phyloP scores from a whole-genome alignment of 2,113 vertebrate genomes.

The Cercocebus atys region DNA sequence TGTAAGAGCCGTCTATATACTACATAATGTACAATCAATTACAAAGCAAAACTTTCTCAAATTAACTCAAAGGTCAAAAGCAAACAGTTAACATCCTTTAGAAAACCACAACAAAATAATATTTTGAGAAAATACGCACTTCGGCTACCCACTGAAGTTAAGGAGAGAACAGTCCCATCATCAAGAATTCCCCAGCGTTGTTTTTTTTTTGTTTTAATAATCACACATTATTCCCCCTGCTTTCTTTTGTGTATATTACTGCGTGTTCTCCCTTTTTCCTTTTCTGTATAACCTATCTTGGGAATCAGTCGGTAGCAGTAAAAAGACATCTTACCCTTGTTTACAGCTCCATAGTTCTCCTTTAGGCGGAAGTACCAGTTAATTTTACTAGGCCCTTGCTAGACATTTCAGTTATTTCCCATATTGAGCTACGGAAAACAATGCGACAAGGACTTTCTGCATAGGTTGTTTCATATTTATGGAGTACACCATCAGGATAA shows the following conservation, averaged over 20 bases:
- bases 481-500: background rate
- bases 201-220: background rate
- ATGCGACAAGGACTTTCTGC: background rate
- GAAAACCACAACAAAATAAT: background rate
- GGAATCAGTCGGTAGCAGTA: background rate
- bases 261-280: background rate
- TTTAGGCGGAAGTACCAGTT: background rate
- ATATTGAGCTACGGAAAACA: conserved; percentile 15
- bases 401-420: background rate
- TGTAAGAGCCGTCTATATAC: background rate
- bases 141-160: background rate
- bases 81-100: background rate
- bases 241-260: background rate
- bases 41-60: conserved; percentile 18
- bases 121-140: background rate
- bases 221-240: background rate
- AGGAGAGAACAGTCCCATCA: background rate
- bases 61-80: background rate
- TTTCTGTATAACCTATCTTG: background rate
- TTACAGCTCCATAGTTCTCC: background rate
- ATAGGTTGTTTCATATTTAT: background rate
- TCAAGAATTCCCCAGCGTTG: background rate
- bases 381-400: background rate
- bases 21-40: background rate
- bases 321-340: background rate